Conservation (phyloP, 2,797 vertebrate species). For the Megalops cyprinoides region DNA sequence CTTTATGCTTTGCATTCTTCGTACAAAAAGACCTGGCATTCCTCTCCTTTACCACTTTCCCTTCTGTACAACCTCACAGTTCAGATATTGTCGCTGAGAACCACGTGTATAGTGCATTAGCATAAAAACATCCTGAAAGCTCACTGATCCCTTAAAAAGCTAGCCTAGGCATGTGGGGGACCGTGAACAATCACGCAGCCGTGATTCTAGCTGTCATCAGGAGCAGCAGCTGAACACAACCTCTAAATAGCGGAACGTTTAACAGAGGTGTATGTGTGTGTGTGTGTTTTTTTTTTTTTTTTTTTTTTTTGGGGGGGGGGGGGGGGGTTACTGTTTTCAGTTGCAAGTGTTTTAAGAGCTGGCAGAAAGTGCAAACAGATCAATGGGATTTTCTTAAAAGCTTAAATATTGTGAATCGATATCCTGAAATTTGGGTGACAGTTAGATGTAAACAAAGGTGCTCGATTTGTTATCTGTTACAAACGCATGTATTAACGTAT, state of each 20-base stretch:
- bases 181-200: neutral
- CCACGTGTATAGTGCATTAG: constrained; percentile 49
- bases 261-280: neutral
- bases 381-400: no score
- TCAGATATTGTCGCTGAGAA: constrained; percentile 19
- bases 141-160: constrained; percentile 26
- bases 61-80: constrained; percentile 11
- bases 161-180: neutral
- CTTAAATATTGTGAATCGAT: no score
- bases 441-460: no score
- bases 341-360: no score
- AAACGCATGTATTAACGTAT: no score
- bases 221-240: neutral
- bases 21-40: constrained; percentile 20
- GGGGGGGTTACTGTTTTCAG: no score
- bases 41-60: constrained; percentile 36
- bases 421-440: no score
- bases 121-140: constrained; percentile 46
- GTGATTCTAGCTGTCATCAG: constrained; percentile 6
- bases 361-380: no score
- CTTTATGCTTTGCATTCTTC: constrained; percentile 34
- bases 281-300: no score
- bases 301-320: no score
- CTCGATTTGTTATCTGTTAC: no score
- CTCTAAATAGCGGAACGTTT: neutral